phyloP scores from a whole-genome alignment of 2,113 vertebrate genomes.

The Hemicordylus capensis region DNA sequence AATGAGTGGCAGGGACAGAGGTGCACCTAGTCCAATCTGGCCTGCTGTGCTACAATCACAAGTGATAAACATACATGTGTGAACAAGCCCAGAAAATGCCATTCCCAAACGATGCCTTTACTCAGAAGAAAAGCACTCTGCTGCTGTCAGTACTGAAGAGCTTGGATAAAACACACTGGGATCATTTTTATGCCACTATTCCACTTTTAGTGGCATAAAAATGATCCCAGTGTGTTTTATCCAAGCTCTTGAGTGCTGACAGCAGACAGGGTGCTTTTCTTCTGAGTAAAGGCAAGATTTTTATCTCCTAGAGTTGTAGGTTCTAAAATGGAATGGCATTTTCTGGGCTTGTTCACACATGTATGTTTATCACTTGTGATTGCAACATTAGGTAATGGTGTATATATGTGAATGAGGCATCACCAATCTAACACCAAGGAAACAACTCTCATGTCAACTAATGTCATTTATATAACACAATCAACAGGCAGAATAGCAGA shows the following conservation, averaged over 20 bases:
- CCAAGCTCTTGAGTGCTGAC: neutral
- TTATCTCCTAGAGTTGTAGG: neutral
- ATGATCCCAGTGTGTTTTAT: neutral
- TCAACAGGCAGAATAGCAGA: neutral
- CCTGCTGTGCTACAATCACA: neutral
- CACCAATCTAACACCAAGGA: neutral
- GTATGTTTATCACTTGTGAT: neutral
- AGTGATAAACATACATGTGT: neutral
- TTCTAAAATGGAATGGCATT: neutral
- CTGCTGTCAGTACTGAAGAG: neutral
- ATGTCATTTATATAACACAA: neutral
- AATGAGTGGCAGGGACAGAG: no score
- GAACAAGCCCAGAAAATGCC: neutral
- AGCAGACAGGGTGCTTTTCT: neutral
- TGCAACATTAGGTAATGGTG: neutral
- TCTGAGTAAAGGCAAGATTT: neutral
- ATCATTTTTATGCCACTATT: neutral
- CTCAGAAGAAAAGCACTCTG: neutral
- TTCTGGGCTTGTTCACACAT: neutral
- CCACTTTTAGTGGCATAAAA: neutral
- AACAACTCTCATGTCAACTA: neutral
- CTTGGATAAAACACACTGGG: neutral
- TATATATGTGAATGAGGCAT: neutral
- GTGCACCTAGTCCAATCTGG: neutral
- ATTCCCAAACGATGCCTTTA: neutral